phyloP scores from a whole-genome alignment of 1,140 invertebrate species.

The Sycophaga agraensis region DNA sequence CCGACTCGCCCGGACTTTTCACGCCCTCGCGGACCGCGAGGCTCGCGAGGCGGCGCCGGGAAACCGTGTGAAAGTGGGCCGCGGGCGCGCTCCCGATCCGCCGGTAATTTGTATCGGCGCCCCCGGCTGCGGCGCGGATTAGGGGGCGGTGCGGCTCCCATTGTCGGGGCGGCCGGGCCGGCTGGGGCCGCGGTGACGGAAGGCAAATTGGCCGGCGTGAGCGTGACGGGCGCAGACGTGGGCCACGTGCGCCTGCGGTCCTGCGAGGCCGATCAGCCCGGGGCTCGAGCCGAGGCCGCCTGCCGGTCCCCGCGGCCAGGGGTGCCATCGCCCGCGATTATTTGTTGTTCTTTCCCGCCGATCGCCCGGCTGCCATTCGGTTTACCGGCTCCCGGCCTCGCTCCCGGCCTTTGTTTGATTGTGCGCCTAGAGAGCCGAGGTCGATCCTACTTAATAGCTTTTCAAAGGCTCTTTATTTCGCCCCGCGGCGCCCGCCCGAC shows the following conservation, averaged over 20 bases:
- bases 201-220: slow-evolving; percentile 58
- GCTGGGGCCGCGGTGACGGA: slow-evolving; percentile 54
- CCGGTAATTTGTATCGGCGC: slow-evolving; percentile 9
- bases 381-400: not conserved
- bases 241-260: no score
- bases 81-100: not conserved
- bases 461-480: slow-evolving; percentile 13
- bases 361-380: not conserved
- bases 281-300: not conserved
- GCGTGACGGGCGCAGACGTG: slow-evolving; percentile 51
- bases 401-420: slow-evolving; percentile 14
- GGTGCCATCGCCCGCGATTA: slow-evolving; percentile 12
- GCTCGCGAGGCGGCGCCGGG: not conserved
- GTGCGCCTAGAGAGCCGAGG: not conserved
- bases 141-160: slow-evolving; percentile 33
- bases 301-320: not conserved
- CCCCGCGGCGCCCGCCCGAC: not conserved
- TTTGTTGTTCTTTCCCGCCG: slow-evolving; percentile 16
- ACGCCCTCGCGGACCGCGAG: no score
- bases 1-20: not conserved
- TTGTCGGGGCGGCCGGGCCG: no score
- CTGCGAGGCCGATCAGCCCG: not conserved
- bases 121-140: slow-evolving; percentile 35
- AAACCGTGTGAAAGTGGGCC: slow-evolving; percentile 31
- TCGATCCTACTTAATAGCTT: slow-evolving; percentile 9